Evolutionary conservation across 2,797 vertebrate species (phyloP), one percentile per base, ranked within the genome.

Genomic region (Perodicticus potto): DNA sequence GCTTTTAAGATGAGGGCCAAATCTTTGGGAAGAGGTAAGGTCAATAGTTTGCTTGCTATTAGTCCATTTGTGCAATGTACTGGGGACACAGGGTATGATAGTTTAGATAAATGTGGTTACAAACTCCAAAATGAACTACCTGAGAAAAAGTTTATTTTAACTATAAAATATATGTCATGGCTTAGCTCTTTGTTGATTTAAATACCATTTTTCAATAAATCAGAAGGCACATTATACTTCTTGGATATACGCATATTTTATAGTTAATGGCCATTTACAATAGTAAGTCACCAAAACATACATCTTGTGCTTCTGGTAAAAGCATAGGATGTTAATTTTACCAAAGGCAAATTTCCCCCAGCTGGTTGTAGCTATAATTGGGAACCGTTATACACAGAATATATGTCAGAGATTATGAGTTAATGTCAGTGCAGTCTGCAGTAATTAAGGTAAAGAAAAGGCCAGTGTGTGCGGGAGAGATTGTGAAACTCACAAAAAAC

Each of bases 1-100:
- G 97, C 97, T 97, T 97, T 97, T 97, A 97, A 97, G 86, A 92
- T 85, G 73, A 96, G 91, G 86, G 95, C 86, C 82, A 94, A 94
- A 91, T 93, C 37, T 91, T 83, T 87, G 43, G 49, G 83, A 96
- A 95, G 96, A 97, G 43, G 70, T 91, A 96, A 97, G 84, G 57
- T 67, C 23, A 27, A 91, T 90, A 78, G 85, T 86, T 95, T 95
- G 45, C 86, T 92, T 86, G 45, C 83, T 94, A 22, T 97, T 93
- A 94, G 80, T 85, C 25, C 34, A 89, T 94, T 94, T 96, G 83
- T 86, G n/a, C 65, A 34, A 13, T 34, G 23, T 61, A n/a, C 20
- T 94, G 40, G 20, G 23, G 25, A 22, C 86, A 16, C 1, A 53
- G 8, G 20, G 14, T 63, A 27, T 74, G 70, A 74, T 89, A 40